Evolutionary conservation across 2,888 invertebrate genomes (phyloP).

Genomic region (Diaphora mendica): DNA sequence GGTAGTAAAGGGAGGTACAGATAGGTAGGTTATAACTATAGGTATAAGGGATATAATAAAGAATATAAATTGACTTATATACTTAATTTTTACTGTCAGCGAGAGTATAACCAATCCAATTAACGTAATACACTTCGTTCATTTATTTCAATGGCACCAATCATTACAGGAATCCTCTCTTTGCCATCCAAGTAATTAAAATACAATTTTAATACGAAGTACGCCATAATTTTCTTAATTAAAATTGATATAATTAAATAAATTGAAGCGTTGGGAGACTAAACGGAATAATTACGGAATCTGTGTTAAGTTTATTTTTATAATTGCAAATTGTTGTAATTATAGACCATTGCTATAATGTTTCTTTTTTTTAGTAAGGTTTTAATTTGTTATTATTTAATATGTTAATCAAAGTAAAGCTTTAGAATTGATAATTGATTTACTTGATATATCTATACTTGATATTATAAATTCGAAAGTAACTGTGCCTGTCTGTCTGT

Average conservation of each 20-base stretch:
- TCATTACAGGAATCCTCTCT: constrained; percentile 44
- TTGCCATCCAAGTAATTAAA: constrained; percentile 47
- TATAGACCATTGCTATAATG: background rate
- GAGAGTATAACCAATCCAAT: constrained; percentile 30
- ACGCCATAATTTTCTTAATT: constrained; percentile 62
- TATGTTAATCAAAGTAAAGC: background rate
- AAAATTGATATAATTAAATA: constrained; percentile 58
- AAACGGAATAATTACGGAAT: constrained; percentile 50
- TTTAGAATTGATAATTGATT: background rate
- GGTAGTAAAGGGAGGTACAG: too few relatives aligned
- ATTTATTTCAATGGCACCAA: constrained; percentile 39
- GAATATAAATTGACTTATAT: constrained; percentile 17
- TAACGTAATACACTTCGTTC: constrained; percentile 45
- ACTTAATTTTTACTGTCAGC: background rate
- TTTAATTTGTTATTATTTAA: background rate
- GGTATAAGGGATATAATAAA: too few relatives aligned
- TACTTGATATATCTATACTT: background rate
- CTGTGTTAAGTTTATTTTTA: constrained; percentile 41
- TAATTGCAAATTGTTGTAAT: constrained; percentile 27
- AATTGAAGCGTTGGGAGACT: constrained; percentile 52
- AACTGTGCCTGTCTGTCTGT: too few relatives aligned
- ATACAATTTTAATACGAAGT: constrained; percentile 56
- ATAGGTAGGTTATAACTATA: too few relatives aligned
- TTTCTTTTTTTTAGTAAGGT: background rate
- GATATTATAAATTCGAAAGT: too few relatives aligned